Evolutionary conservation across 2,888 invertebrate species (phyloP), one percentile per base, ranked within the genome.

Genomic region (Andrena marginata): DNA sequence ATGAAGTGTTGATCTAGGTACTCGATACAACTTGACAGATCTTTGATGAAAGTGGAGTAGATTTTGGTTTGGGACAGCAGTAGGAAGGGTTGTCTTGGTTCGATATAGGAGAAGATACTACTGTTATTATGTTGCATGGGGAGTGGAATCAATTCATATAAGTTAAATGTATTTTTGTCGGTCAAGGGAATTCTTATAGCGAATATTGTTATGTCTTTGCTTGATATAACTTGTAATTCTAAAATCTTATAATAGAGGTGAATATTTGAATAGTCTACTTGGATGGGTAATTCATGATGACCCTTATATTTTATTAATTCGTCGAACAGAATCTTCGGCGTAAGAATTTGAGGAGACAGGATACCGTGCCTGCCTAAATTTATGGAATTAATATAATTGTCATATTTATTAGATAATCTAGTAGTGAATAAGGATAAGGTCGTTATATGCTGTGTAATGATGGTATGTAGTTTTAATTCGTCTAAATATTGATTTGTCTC

Each of bases 21-120:
- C 54, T 68, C 54, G 6, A 13, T 54, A 51, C 54, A 54, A 54
- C 5, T 13, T 23, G 33, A 20, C 33, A 70, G 20, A 20, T 59
- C 29, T 23, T 48, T 59, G 35, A 29, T 3, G 13, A 60, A 2
- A 2, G 31, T 31, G 60, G 48, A 71, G 13, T 62, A 62, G 20
- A 31, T 62, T 71, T 62, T 71, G 13, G 42, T n/a, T 20, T 70
- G 26, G 5, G 48, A 60, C 16, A 70, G 7, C 20, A 70, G 2
- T 48, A 60, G 31, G 48, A 59, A 70, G 16, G 70, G 60, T 48
- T 60, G 59, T 10, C 26, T 70, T n/a, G 70, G 70, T 48, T 70
- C 42, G n/a, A 70, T 59, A 3, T 29, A 48, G 59, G 71, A 71
- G 13, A 49, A 62, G 0, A 33, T 62, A 33, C 49, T 49, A 26